A percentile compares a stretch with the other conserved stretches of the same genome.
Evolutionary conservation across 1,140 invertebrate genomes (phyloP).

Genomic region (Dufourea novaeangliae): DNA sequence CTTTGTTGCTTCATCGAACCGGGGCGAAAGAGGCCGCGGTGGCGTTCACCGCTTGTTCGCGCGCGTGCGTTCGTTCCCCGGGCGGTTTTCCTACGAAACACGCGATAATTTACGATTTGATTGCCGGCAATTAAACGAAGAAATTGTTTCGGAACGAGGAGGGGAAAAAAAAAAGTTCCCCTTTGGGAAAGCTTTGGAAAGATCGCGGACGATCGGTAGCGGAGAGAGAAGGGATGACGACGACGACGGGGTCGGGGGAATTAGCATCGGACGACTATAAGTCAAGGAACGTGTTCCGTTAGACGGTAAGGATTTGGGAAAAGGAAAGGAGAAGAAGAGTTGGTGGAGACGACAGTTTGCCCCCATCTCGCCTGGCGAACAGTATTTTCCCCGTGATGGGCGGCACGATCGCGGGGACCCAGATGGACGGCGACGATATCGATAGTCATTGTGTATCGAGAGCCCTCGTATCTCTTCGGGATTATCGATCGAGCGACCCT

Average conservation of each 20-base stretch:
- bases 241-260: background rate
- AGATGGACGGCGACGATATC: conserved; percentile 53
- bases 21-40: background rate
- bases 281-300: conserved; percentile 16
- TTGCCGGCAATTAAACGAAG: background rate
- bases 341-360: background rate
- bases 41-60: conserved; percentile 4
- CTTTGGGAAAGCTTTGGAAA: background rate
- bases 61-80: background rate
- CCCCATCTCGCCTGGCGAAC: background rate
- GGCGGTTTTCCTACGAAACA: background rate
- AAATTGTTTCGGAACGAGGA: too few relatives aligned
- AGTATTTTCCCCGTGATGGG: background rate
- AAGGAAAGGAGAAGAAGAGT: conserved; percentile 3
- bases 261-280: conserved; percentile 33
- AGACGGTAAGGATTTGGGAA: conserved; percentile 1
- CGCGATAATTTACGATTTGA: conserved; percentile 21
- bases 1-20: background rate
- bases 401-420: background rate
- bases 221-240: too few relatives aligned
- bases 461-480: conserved; percentile 29
- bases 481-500: conserved; percentile 51
- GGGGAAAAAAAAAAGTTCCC: background rate
- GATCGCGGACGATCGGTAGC: background rate
- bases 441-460: conserved; percentile 56